These are phyloP conservation scores for Coccyzus lansbergi DNA, from an alignment of 2,797 vertebrate species.

Conservation along the genomic window DNA sequence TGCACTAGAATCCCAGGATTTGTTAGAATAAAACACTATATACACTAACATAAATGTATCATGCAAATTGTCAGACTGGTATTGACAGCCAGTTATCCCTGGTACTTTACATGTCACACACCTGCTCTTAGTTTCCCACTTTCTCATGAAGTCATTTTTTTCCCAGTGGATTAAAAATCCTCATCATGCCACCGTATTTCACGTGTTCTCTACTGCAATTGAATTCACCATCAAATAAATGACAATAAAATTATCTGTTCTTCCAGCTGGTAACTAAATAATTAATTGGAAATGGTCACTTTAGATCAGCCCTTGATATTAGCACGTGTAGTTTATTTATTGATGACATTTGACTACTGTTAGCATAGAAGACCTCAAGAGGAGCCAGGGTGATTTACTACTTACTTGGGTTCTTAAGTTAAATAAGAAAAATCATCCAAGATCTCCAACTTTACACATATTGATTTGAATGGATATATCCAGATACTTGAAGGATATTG, in stretches of 20 bases:
- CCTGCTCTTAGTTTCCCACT: rapidly evolving
- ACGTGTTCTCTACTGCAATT: neutral
- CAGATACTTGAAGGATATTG: neutral
- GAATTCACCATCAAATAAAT: neutral
- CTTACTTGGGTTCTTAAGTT: neutral
- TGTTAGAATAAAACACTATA: neutral
- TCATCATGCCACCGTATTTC: neutral
- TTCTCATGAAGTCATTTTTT: neutral
- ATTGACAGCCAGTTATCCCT: neutral
- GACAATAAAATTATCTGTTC: neutral
- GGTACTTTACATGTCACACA: neutral
- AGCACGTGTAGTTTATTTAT: neutral
- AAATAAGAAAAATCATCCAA: neutral
- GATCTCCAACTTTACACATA: neutral
- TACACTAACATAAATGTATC: rapidly evolving
- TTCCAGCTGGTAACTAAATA: neutral
- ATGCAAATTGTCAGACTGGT: neutral
- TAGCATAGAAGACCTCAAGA: neutral
- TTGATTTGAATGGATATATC: neutral
- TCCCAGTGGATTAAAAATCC: neutral
- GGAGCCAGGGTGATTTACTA: neutral
- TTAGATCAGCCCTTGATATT: neutral
- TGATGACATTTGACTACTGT: neutral
- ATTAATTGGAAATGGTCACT: neutral
- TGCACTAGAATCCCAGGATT: neutral